phyloP scores from a whole-genome alignment of 2,888 invertebrate genomes.

The Galeopsomyia nigrocyanea region DNA sequence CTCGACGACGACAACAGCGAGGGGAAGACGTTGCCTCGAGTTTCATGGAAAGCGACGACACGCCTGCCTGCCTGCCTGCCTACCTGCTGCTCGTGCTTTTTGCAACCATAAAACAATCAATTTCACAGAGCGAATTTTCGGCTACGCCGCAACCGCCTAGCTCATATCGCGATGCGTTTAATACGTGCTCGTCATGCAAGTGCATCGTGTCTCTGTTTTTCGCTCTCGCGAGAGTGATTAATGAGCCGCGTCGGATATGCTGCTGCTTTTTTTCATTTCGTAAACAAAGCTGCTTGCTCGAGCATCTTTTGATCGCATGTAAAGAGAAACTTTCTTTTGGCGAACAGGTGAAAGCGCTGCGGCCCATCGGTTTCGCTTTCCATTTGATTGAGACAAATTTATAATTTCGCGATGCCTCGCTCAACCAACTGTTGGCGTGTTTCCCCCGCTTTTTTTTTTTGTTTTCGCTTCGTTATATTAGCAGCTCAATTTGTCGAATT shows the following conservation, averaged over 20 bases:
- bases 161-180: neutral
- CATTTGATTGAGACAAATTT: constrained; percentile 18
- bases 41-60: neutral
- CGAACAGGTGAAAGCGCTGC: constrained; percentile 29
- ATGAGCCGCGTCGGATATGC: no score
- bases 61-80: neutral
- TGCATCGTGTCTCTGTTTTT: no score
- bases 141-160: no score
- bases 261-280: no score
- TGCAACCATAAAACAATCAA: neutral
- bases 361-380: constrained; percentile 23
- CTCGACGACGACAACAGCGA: neutral
- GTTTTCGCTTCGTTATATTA: no score
- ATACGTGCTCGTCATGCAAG: neutral
- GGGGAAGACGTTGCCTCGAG: neutral
- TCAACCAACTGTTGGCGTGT: no score
- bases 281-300: no score
- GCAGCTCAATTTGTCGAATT: no score
- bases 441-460: neutral
- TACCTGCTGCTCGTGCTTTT: no score
- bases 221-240: no score
- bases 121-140: no score
- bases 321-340: constrained; percentile 1
- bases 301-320: no score
- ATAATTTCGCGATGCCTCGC: neutral